These are phyloP conservation scores for Hippocampus zosterae DNA, from an alignment of 2,113 vertebrate genomes.

Conservation along the genomic window DNA sequence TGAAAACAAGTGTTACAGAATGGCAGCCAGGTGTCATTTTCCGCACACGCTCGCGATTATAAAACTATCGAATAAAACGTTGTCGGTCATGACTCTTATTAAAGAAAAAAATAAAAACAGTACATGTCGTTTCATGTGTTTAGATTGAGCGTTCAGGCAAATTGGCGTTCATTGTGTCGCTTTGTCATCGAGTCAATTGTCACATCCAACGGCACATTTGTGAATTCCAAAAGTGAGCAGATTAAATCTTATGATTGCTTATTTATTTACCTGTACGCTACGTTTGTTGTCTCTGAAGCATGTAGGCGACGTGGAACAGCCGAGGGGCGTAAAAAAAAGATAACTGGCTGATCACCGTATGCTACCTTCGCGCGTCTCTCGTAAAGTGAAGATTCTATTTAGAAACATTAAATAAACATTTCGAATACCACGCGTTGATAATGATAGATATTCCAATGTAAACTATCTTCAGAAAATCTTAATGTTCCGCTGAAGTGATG, in stretches of 20 bases:
- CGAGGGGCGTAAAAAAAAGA: slow-evolving; percentile 39
- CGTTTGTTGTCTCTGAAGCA: slow-evolving; percentile 61
- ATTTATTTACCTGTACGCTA: slow-evolving; percentile 66
- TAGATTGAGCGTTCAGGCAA: slow-evolving; percentile 18
- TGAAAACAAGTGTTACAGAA: slow-evolving; percentile 21
- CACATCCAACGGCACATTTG: slow-evolving; percentile 5
- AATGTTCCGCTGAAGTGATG: neutral
- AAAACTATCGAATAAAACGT: slow-evolving; percentile 12
- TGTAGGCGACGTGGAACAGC: slow-evolving; percentile 51
- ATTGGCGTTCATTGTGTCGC: neutral
- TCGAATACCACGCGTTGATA: no score
- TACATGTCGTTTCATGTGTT: slow-evolving; percentile 12
- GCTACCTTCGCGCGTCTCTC: slow-evolving; percentile 32
- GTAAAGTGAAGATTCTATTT: neutral
- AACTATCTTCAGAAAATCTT: fast-evolving
- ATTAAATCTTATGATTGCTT: neutral
- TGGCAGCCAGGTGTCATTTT: slow-evolving; percentile 38
- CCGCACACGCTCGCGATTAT: slow-evolving; percentile 12
- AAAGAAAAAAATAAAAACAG: slow-evolving; percentile 13
- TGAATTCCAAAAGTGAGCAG: neutral
- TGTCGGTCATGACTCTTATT: slow-evolving; percentile 8
- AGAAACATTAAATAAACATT: neutral
- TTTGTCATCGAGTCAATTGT: neutral
- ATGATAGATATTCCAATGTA: neutral
- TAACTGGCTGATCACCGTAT: slow-evolving; percentile 55